Conservation (phyloP, 2,113 vertebrate species). For the Brienomyrus longianalis region DNA sequence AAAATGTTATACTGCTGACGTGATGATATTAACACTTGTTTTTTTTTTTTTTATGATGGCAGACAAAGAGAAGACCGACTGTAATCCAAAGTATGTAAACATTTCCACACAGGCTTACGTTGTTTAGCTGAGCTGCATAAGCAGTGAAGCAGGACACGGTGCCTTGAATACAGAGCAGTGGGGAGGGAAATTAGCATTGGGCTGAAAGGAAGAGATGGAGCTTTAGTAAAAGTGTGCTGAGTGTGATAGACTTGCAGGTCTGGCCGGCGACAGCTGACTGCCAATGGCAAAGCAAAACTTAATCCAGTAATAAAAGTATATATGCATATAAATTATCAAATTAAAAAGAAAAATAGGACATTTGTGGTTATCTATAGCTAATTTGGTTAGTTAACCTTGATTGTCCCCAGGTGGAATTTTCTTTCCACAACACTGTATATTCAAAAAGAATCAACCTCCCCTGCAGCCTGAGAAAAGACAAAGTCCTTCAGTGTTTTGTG, state of each 20-base stretch:
- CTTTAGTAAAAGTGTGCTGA: conserved; percentile 6
- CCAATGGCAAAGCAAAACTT: background rate
- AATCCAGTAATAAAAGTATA: background rate
- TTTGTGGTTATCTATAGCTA: too few relatives aligned
- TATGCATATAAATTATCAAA: background rate
- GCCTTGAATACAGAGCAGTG: conserved; percentile 35
- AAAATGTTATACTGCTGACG: background rate
- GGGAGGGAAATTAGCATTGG: conserved; percentile 17
- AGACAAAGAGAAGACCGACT: background rate
- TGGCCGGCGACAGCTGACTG: background rate
- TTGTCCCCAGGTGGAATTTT: background rate
- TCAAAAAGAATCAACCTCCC: background rate
- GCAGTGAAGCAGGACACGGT: background rate
- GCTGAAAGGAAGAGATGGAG: background rate
- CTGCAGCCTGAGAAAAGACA: background rate
- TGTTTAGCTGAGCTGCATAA: conserved; percentile 21
- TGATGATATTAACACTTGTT: conserved; percentile 1
- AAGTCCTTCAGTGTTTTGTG: background rate
- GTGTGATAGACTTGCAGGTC: background rate
- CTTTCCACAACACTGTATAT: background rate
- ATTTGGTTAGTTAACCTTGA: background rate
- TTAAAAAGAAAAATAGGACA: background rate
- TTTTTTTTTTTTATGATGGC: conserved; percentile 23
- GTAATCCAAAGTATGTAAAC: conserved; percentile 10
- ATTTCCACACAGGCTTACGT: conserved; percentile 23